phyloP scores from a whole-genome alignment of 2,113 vertebrate species.

The Sciurus niger region DNA sequence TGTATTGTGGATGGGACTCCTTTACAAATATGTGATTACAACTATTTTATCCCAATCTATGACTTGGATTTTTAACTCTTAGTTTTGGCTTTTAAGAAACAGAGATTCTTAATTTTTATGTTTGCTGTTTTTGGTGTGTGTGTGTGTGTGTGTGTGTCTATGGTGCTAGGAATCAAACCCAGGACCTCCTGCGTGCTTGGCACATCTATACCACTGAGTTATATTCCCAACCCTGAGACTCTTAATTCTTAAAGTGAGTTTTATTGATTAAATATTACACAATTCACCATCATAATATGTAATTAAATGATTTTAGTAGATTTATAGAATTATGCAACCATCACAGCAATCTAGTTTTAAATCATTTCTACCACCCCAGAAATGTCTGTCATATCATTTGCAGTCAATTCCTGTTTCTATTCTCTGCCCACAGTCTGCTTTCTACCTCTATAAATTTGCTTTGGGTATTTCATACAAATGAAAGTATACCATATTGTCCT shows the following conservation, averaged over 20 bases:
- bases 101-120: neutral
- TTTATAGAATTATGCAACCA: neutral
- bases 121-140: too few species aligned
- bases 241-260: neutral
- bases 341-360: neutral
- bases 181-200: too few species aligned
- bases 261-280: conserved; percentile 12
- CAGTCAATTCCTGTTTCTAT: neutral
- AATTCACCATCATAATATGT: neutral
- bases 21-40: neutral
- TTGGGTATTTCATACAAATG: neutral
- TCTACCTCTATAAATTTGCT: neutral
- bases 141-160: too few species aligned
- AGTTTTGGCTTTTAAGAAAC: neutral
- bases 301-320: neutral
- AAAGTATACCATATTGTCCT: neutral
- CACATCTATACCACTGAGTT: too few species aligned
- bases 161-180: too few species aligned
- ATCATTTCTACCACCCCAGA: neutral
- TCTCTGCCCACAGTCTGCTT: neutral
- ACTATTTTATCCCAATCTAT: neutral
- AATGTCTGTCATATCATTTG: neutral
- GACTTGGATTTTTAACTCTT: neutral
- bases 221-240: too few species aligned
- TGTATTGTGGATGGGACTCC: neutral